Percentiles rank a stretch among this genome's conserved stretches.
Conservation (phyloP, 2,113 vertebrate species). For the Caracal caracal region DNA sequence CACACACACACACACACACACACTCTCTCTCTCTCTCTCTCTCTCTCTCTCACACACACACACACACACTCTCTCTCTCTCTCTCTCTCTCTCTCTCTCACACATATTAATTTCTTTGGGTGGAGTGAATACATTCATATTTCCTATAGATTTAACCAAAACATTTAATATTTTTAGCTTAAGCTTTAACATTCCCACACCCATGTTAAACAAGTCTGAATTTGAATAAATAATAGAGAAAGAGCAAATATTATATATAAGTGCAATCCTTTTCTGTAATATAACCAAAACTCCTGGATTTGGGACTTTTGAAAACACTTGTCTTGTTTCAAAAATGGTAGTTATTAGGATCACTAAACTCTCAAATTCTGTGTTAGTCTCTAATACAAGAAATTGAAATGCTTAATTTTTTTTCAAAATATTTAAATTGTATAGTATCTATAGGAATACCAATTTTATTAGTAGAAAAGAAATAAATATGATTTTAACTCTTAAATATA, state of each 20-base stretch:
- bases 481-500: background rate
- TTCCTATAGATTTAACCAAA: background rate
- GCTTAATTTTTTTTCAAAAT: background rate
- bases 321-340: background rate
- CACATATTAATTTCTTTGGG: background rate
- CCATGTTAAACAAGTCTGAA: background rate
- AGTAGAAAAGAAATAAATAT: background rate
- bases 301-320: background rate
- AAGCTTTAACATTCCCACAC: background rate
- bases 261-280: background rate
- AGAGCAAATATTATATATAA: background rate
- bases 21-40: too few species aligned
- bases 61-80: background rate
- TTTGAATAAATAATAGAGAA: background rate
- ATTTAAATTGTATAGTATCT: background rate
- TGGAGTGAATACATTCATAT: background rate
- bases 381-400: background rate
- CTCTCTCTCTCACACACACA: too few species aligned
- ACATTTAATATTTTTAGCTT: background rate
- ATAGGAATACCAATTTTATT: background rate
- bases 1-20: background rate
- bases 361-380: background rate
- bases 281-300: background rate
- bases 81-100: too few species aligned
- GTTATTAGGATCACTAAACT: background rate